phyloP scores from a whole-genome alignment of 2,113 vertebrate genomes.

The Callopanchax toddi region DNA sequence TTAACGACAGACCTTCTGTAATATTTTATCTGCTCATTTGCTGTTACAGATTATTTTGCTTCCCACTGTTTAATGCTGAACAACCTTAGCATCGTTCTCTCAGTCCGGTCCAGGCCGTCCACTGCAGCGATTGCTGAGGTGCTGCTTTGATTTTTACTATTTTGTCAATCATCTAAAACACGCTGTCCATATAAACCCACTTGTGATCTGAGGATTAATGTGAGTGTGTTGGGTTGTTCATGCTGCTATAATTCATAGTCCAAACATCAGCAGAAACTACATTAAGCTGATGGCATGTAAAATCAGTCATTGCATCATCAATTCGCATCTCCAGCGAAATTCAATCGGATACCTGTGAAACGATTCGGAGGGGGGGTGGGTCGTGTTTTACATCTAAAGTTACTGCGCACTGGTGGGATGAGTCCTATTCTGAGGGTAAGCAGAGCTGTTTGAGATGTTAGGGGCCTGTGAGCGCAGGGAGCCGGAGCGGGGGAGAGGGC shows the following conservation, averaged over 20 bases:
- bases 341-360: slow-evolving; percentile 58
- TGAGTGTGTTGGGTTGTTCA: slow-evolving; percentile 53
- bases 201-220: slow-evolving; percentile 68
- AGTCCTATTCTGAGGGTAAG: slow-evolving; percentile 71
- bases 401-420: slow-evolving; percentile 54
- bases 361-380: slow-evolving; percentile 24
- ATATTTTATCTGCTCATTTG: no score
- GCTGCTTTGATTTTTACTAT: slow-evolving; percentile 36
- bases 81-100: slow-evolving; percentile 44
- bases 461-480: slow-evolving; percentile 25
- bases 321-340: slow-evolving; percentile 63
- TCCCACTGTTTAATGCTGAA: no score
- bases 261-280: slow-evolving; percentile 58
- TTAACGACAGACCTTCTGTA: no score
- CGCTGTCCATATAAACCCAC: slow-evolving; percentile 44
- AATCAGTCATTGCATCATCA: slow-evolving; percentile 62
- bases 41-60: no score
- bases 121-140: slow-evolving; percentile 23
- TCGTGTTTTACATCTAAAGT: slow-evolving; percentile 59
- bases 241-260: slow-evolving; percentile 61
- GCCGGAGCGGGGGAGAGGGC: slow-evolving; percentile 22
- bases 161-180: slow-evolving; percentile 68
- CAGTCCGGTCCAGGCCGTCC: slow-evolving; percentile 30
- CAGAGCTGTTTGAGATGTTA: slow-evolving; percentile 51
- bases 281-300: slow-evolving; percentile 51